These are phyloP conservation scores for Scarus forsteni DNA, from an alignment of 2,797 vertebrate species.

Conservation along the genomic window DNA sequence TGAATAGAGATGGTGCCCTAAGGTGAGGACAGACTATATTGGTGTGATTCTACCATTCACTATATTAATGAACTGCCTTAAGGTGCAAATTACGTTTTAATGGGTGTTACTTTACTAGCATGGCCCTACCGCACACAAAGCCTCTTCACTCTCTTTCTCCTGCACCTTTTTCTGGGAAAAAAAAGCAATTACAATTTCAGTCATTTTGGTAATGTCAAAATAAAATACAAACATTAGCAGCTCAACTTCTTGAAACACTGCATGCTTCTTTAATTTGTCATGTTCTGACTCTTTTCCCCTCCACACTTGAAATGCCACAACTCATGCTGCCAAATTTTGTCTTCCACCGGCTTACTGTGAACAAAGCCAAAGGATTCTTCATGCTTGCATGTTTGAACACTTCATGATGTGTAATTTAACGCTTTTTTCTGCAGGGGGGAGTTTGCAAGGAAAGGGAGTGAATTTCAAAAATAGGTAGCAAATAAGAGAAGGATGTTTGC, in stretches of 20 bases:
- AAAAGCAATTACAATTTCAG: conserved; percentile 89
- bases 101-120: conserved; percentile 95
- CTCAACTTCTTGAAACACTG: conserved; percentile 79
- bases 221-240: conserved; percentile 86
- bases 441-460: conserved; percentile 27
- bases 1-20: conserved; percentile 86
- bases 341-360: conserved; percentile 58
- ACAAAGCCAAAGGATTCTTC: conserved; percentile 62
- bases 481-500: conserved; percentile 32
- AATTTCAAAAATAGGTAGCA: conserved; percentile 52
- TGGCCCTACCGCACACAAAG: conserved; percentile 81
- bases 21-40: conserved; percentile 90
- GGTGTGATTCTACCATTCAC: conserved; percentile 87
- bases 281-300: conserved; percentile 48
- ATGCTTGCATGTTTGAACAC: conserved; percentile 50
- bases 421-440: conserved; percentile 47
- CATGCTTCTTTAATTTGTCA: conserved; percentile 85
- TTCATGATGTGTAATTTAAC: conserved; percentile 43
- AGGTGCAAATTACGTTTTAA: conserved; percentile 99
- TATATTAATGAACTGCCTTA: conserved; percentile 98
- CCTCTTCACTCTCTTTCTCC: conserved; percentile 75
- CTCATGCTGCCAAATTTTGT: conserved; percentile 50
- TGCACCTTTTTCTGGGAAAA: conserved; percentile 75
- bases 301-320: conserved; percentile 54
- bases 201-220: conserved; percentile 76